Evolutionary conservation across 2,113 vertebrate species (phyloP).

Genomic region (Microcebus lehilahytsara): DNA sequence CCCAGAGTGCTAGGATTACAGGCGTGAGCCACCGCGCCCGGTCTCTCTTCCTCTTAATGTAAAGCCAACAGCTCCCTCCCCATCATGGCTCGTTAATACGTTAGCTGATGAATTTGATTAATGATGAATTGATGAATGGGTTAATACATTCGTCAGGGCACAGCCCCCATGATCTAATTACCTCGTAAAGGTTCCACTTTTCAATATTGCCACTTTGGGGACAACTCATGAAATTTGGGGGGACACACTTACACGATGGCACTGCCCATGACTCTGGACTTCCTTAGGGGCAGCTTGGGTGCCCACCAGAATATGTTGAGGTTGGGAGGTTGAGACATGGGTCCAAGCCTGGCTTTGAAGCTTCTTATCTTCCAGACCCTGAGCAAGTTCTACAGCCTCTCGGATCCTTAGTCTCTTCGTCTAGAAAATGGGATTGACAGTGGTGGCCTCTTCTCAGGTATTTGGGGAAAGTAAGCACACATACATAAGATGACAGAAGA

Average conservation of each 20-base stretch:
- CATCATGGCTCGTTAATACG: neutral
- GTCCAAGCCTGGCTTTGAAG: neutral
- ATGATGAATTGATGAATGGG: neutral
- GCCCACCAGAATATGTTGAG: neutral
- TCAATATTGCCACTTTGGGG: neutral
- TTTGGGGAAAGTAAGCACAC: neutral
- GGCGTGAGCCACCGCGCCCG: no score
- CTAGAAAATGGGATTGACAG: neutral
- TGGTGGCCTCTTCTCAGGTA: neutral
- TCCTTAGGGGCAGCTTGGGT: neutral
- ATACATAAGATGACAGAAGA: fast-evolving
- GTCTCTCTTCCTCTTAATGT: neutral
- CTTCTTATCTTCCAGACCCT: neutral
- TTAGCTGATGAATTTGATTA: neutral
- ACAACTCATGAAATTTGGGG: neutral
- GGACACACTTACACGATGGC: neutral
- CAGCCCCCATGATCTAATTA: neutral
- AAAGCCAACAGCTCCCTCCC: neutral
- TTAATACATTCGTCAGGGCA: neutral
- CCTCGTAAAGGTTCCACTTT: neutral
- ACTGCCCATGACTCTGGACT: neutral
- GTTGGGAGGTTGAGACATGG: neutral
- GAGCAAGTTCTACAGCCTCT: neutral
- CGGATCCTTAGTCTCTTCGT: neutral
- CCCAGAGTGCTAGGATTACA: no score